Evolutionary conservation across 2,113 vertebrate genomes (phyloP).

Genomic region (Naja naja): DNA sequence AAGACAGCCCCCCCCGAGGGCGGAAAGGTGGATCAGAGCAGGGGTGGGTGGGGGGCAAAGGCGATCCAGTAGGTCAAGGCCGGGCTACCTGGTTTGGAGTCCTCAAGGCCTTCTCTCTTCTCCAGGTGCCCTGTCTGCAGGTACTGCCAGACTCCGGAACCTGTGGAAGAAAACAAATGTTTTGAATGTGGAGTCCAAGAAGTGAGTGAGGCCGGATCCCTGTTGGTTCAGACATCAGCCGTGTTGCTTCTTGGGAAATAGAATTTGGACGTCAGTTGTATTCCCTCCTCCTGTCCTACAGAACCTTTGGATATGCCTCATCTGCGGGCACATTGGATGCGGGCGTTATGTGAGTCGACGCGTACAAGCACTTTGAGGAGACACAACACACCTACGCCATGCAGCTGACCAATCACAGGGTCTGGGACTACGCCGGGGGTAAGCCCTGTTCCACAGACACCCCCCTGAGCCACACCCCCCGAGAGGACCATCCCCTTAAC

Average conservation of each 20-base stretch:
- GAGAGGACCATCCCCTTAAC: neutral
- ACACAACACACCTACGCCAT: constrained; percentile 98
- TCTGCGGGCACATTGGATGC: constrained; percentile 96
- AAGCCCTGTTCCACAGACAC: neutral
- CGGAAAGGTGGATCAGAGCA: neutral
- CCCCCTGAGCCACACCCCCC: neutral
- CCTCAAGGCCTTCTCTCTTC: neutral
- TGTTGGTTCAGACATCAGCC: neutral
- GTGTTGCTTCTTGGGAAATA: neutral
- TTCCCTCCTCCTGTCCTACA: constrained; percentile 49
- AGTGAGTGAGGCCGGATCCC: constrained; percentile 76
- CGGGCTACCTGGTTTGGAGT: neutral
- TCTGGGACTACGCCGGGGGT: constrained; percentile 99
- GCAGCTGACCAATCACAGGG: constrained; percentile 97
- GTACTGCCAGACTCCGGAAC: constrained; percentile 97
- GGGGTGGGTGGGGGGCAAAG: neutral
- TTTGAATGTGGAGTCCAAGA: constrained; percentile 98
- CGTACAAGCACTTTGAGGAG: constrained; percentile 97
- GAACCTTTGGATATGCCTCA: constrained; percentile 98
- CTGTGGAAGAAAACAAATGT: constrained; percentile 97
- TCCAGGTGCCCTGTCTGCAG: constrained; percentile 94
- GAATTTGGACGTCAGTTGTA: neutral
- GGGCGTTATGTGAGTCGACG: constrained; percentile 95
- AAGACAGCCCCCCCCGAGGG: constrained; percentile 59
- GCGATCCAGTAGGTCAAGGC: neutral